Percentiles rank a stretch among this genome's conserved stretches.
phyloP scores from a whole-genome alignment of 2,888 invertebrate species.

The Melieria picta region DNA sequence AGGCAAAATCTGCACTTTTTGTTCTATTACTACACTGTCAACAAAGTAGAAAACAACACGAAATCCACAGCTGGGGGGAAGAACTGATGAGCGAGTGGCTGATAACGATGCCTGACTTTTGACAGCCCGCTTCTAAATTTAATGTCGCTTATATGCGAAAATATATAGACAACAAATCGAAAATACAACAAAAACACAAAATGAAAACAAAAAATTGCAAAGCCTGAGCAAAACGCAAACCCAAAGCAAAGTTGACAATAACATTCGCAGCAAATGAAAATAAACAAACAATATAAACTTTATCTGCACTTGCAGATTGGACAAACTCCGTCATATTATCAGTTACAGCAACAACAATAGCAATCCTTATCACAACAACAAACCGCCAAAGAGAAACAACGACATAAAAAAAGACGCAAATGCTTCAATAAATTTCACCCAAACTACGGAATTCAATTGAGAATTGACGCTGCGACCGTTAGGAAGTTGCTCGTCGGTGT shows the following conservation, averaged over 20 bases:
- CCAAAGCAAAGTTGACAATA: no score
- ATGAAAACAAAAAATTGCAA: not conserved
- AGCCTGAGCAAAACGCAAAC: no score
- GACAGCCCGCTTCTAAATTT: constrained; percentile 12
- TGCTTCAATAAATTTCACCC: not conserved
- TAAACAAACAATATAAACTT: constrained; percentile 27
- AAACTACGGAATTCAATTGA: constrained; percentile 14
- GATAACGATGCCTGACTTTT: constrained; percentile 15
- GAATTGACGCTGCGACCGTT: constrained; percentile 10
- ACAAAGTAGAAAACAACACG: not conserved
- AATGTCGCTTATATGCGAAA: not conserved
- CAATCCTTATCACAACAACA: no score
- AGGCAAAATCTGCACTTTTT: no score
- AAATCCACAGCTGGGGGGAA: no score
- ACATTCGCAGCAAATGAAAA: constrained; percentile 13
- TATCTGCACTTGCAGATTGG: constrained; percentile 30
- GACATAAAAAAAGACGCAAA: not conserved
- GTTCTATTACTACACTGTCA: not conserved
- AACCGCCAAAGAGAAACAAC: no score
- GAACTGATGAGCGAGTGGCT: not conserved
- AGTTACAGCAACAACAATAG: not conserved
- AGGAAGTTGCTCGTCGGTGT: constrained; percentile 9
- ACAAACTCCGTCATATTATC: constrained; percentile 20
- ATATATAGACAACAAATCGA: not conserved
- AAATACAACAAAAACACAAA: not conserved